These are phyloP conservation scores for Brachyhypopomus occidentalis DNA, from an alignment of 2,113 vertebrate species.

Conservation along the genomic window DNA sequence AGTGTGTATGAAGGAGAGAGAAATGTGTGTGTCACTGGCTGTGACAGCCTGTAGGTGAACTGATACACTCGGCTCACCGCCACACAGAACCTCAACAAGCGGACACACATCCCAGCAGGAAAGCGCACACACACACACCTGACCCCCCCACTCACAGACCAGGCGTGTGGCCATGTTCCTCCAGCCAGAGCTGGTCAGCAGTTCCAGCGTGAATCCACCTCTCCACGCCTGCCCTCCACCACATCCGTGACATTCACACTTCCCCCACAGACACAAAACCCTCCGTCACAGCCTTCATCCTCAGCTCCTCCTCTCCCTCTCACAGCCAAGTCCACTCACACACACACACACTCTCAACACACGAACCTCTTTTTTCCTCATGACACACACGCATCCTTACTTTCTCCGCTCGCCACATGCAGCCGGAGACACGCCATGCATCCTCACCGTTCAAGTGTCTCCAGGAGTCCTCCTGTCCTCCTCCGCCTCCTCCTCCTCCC, in stretches of 20 bases:
- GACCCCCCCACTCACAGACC: too few relatives aligned
- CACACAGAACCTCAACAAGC: conserved; percentile 36
- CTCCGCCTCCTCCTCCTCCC: conserved; percentile 61
- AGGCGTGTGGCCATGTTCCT: neutral
- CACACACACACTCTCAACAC: neutral
- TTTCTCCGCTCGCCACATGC: neutral
- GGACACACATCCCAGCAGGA: conserved; percentile 31
- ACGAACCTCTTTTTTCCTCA: too few relatives aligned
- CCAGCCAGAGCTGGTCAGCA: neutral
- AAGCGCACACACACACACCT: conserved; percentile 7
- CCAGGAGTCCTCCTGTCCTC: conserved; percentile 59
- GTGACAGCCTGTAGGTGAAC: neutral
- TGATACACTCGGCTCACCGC: neutral
- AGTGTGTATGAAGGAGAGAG: neutral
- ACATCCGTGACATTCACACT: neutral
- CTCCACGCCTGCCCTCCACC: neutral
- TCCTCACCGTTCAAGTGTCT: conserved; percentile 72
- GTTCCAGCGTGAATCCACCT: neutral
- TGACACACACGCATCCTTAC: neutral
- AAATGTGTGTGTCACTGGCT: neutral
- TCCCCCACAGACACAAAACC: conserved; percentile 8
- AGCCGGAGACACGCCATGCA: neutral
- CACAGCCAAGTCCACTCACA: neutral
- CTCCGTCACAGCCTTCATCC: conserved; percentile 18
- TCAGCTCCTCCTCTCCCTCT: neutral